A percentile compares a stretch with the other conserved stretches of the same genome.
Conservation (phyloP, 1,140 invertebrate genomes). For the Eubasilissa regina region DNA sequence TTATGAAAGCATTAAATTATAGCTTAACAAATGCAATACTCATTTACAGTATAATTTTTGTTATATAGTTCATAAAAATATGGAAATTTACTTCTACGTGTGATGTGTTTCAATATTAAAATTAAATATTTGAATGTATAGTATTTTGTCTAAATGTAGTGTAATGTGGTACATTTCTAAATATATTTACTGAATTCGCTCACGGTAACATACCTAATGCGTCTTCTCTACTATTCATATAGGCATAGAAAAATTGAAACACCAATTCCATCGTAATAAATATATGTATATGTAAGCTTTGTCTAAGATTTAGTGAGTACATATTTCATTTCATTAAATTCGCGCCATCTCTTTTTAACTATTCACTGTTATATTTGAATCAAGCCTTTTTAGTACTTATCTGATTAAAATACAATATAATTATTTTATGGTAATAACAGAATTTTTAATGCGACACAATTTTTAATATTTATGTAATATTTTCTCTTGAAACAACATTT, state of each 20-base stretch:
- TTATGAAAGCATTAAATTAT: too few relatives aligned
- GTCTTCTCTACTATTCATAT: slow-evolving; percentile 16
- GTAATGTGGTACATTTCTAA: slow-evolving; percentile 12
- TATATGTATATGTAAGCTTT: neutral
- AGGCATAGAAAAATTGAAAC: slow-evolving; percentile 27
- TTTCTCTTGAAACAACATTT: too few relatives aligned
- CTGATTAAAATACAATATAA: too few relatives aligned
- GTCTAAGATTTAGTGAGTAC: neutral
- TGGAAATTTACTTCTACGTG: neutral
- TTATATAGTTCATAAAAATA: too few relatives aligned
- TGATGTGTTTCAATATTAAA: slow-evolving; percentile 10
- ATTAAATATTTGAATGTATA: neutral
- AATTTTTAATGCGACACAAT: too few relatives aligned
- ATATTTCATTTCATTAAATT: slow-evolving; percentile 1
- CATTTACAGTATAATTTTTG: too few relatives aligned
- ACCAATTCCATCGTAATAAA: slow-evolving; percentile 28
- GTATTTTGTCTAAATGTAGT: slow-evolving; percentile 20
- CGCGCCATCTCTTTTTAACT: too few relatives aligned
- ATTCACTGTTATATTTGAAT: too few relatives aligned
- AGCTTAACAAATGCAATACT: too few relatives aligned
- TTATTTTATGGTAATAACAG: too few relatives aligned
- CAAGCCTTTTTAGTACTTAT: too few relatives aligned
- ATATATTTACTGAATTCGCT: slow-evolving; percentile 18
- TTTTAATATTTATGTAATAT: too few relatives aligned
- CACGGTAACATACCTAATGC: neutral